Evolutionary conservation across 1,140 invertebrate species (phyloP), one percentile per base, ranked within the genome.

Genomic region (Ips nitidus): DNA sequence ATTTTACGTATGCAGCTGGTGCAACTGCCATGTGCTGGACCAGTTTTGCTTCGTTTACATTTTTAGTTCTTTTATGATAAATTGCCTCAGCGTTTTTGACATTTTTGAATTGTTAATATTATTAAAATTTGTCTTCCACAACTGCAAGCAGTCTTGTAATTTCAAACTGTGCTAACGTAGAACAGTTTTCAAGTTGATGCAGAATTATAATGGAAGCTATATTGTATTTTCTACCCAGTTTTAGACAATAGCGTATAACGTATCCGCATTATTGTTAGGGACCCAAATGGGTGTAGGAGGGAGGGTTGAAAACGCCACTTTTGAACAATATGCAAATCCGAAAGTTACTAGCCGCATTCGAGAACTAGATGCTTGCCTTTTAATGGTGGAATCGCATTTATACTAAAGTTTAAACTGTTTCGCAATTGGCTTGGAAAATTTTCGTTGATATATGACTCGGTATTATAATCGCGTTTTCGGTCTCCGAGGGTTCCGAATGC

Each of bases 361-460:
- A 22, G 45, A 22, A 50, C 22, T 50, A 50, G 45, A 50, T 50
- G 45, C 45, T 22, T 22, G 45, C 45, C 22, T 50, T 50, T 50
- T 50, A 50, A 50, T 50, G 22, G 45, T 22, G 45, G 45, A 50
- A 8, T 50, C 45, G 45, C 45, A 50, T 50, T 50, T 50, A 50
- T 50, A 8, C 45, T 50, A 50, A 50, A 50, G 45, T 50, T 50
- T 50, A 50, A 50, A 50, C 45, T 50, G 45, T 50, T 50, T 50
- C 45, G 45, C 45, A 50, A 50, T 50, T 50, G 45, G 45, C 6
- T 50, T 22, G 45, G 45, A 50, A 50, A 50, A 50, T 50, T 22
- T 50, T 50, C 45, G 45, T 50, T 50, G 45, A 50, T 50, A 50
- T 50, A 50, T 22, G 45, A 50, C 6, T 50, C 45, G 45, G 45